Base-by-base conservation (phyloP, 2,113 vertebrate genomes). In the Nannobrachium achirus region DNA sequence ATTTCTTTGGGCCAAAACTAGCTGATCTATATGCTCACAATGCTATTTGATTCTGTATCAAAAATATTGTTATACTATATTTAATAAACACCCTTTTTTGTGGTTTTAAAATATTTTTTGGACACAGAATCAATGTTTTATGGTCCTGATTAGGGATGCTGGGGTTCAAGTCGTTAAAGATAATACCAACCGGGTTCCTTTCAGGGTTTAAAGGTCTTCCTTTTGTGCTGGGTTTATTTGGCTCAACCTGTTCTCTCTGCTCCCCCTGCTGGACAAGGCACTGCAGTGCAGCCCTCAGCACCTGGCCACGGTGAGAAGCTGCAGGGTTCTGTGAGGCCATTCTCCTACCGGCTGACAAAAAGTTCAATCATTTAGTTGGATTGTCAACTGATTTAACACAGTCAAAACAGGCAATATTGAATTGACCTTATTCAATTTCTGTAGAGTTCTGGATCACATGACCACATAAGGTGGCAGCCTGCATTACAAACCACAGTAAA, bases 121-220 rank as follows among this genome's bases (percentile, higher is more conserved):
- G n/a, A n/a, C n/a, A n/a, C n/a, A n/a, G n/a, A n/a, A n/a, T n/a
- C n/a, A n/a, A n/a, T n/a, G n/a, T n/a, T n/a, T n/a, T n/a, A n/a
- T n/a, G n/a, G n/a, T n/a, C n/a, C n/a, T n/a, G n/a, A n/a, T n/a
- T n/a, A n/a, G n/a, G n/a, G n/a, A n/a, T 33, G 25, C 25, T 33
- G 25, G 0, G 25, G 25, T 33, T 33, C 3, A 33, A 33, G 25
- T 82, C 79, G 74, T 74, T 83, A 9, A 62, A 6, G 58, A 38
- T 57, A 15, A 48, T 2, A 33, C 66, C 48, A 77, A 92, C 82
- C 81, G 89, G 88, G 64, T 73, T 71, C 69, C 83, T 91, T 42
- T 83, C 64, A 50, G 86, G 49, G 14, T 85, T 46, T 16, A 55
- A 51, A 15, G 73, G 0, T 0, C 63, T 39, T 60, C 63, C 84